A percentile compares a stretch with the other conserved stretches of the same genome.
These are phyloP conservation scores for Pheosia tremula DNA, from an alignment of 2,888 invertebrate genomes.

Conservation along the genomic window DNA sequence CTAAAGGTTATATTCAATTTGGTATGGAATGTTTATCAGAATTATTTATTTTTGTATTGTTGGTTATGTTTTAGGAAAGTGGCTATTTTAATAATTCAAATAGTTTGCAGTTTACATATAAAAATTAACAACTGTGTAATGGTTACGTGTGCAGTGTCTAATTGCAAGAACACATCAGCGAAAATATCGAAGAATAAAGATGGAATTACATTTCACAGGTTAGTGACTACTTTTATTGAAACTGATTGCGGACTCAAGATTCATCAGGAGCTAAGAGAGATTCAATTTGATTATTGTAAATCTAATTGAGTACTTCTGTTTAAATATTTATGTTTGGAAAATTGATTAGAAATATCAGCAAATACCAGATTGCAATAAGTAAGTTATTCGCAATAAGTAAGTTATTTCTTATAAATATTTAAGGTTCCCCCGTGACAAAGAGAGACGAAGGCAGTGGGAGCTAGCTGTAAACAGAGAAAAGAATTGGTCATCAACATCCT, in stretches of 20 bases:
- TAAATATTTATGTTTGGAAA: no score
- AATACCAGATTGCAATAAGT: no score
- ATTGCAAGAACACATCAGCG: constrained; percentile 66
- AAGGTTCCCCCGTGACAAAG: constrained; percentile 67
- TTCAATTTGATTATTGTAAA: no score
- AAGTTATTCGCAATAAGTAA: no score
- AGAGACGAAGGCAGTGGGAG: constrained; percentile 65
- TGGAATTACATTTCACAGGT: constrained; percentile 76
- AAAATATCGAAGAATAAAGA: constrained; percentile 70
- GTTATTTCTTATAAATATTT: constrained; percentile 6
- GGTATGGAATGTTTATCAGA: background rate
- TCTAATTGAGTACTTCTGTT: no score
- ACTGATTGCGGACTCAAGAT: no score
- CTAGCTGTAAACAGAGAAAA: constrained; percentile 64
- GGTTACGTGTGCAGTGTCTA: constrained; percentile 69
- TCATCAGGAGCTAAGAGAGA: no score
- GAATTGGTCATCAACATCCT: constrained; percentile 61
- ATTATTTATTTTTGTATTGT: background rate
- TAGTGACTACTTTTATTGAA: constrained; percentile 3
- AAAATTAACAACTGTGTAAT: constrained; percentile 36
- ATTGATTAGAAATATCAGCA: no score
- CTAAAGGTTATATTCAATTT: no score
- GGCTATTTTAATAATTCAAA: background rate
- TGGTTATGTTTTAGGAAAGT: background rate
- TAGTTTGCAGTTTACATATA: background rate